Conservation (phyloP, 1,140 invertebrate genomes). For the Drosophila repleta region DNA sequence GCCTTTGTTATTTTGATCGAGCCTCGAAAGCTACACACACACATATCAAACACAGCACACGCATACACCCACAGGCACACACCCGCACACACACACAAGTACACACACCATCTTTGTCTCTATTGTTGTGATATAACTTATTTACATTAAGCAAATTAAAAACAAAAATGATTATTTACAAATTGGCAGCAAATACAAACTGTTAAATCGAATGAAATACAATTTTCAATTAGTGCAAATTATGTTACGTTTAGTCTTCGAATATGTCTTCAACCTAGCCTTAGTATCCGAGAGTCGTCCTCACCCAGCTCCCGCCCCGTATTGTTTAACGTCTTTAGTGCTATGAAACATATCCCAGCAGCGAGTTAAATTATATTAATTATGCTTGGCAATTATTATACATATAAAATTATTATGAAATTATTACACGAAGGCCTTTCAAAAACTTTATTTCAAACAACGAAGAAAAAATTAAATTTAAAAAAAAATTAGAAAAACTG, state of each 20-base stretch:
- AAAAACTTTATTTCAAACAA: constrained; percentile 37
- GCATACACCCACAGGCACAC: constrained; percentile 18
- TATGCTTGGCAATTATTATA: constrained; percentile 60
- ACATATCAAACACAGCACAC: constrained; percentile 26
- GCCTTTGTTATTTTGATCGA: constrained; percentile 37
- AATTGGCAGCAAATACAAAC: constrained; percentile 39
- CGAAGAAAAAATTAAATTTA: constrained; percentile 13
- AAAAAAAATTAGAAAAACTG: constrained; percentile 14
- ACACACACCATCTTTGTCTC: constrained; percentile 68
- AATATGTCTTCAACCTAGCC: constrained; percentile 47
- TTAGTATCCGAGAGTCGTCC: constrained; percentile 7
- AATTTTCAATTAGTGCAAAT: constrained; percentile 74
- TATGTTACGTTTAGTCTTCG: constrained; percentile 49
- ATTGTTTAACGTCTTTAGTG: constrained; percentile 31
- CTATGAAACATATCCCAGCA: constrained; percentile 70
- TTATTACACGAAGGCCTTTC: constrained; percentile 31
- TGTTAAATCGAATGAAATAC: constrained; percentile 50
- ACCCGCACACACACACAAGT: constrained; percentile 30
- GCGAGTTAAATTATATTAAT: constrained; percentile 32
- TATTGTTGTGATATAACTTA: constrained; percentile 82
- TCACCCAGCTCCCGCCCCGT: constrained; percentile 8
- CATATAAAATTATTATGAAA: constrained; percentile 17
- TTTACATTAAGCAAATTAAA: constrained; percentile 61
- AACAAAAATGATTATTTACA: constrained; percentile 36
- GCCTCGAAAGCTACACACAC: constrained; percentile 27